Evolutionary conservation across 1,140 invertebrate genomes (phyloP).

Genomic region (Copidosoma floridanum): DNA sequence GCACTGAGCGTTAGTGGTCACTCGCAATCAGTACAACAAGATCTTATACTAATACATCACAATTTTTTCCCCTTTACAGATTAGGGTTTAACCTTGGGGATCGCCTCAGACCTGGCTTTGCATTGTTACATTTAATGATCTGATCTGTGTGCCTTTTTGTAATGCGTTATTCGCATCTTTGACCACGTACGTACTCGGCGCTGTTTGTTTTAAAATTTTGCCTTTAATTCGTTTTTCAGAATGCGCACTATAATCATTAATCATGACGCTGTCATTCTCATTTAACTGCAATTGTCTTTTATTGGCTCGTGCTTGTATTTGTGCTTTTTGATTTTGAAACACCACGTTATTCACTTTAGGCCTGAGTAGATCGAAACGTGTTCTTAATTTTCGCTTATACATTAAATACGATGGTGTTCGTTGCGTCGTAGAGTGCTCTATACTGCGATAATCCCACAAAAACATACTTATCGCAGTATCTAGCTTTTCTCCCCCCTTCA

Average conservation of each 20-base stretch:
- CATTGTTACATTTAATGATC: not conserved
- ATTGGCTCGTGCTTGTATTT: too few species aligned
- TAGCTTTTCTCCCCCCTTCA: not conserved
- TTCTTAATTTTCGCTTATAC: too few species aligned
- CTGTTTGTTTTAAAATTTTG: not conserved
- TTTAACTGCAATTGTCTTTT: too few species aligned
- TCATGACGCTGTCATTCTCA: not conserved
- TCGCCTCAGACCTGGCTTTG: too few species aligned
- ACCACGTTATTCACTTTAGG: too few species aligned
- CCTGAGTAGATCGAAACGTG: too few species aligned
- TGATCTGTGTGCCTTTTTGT: not conserved
- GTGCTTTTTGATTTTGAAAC: too few species aligned
- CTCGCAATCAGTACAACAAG: too few species aligned
- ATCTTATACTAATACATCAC: too few species aligned
- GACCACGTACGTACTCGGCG: not conserved
- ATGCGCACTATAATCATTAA: not conserved
- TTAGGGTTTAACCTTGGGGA: too few species aligned
- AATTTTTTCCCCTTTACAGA: too few species aligned
- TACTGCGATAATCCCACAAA: not conserved
- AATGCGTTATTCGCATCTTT: not conserved
- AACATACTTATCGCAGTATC: not conserved
- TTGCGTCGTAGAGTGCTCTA: not conserved
- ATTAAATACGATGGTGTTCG: not conserved
- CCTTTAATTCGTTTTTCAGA: not conserved
- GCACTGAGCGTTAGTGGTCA: too few species aligned